Conservation (phyloP, 2,113 vertebrate species). For the Prunella fulvescens region DNA sequence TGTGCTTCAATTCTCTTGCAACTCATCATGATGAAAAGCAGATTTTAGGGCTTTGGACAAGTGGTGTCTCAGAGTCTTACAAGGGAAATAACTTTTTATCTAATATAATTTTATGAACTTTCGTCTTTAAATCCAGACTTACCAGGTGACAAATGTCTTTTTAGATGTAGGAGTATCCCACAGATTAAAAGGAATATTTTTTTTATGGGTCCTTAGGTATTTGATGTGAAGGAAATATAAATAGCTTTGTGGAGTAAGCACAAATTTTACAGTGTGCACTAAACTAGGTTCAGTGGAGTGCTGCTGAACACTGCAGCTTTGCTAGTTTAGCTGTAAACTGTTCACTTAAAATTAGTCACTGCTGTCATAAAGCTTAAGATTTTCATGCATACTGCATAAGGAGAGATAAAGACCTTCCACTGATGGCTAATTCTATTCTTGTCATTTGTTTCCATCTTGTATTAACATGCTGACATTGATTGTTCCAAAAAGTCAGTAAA, state of each 20-base stretch:
- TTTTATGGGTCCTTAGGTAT: background rate
- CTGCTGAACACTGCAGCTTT: background rate
- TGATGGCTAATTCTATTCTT: background rate
- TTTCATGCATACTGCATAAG: background rate
- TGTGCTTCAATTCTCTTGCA: background rate
- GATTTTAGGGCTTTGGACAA: background rate
- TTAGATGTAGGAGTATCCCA: background rate
- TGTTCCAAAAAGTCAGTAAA: background rate
- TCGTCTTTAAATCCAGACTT: background rate
- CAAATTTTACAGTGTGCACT: background rate
- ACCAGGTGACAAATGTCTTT: background rate
- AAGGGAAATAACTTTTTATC: background rate
- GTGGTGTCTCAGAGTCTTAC: background rate
- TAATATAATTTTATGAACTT: background rate
- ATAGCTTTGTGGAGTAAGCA: background rate
- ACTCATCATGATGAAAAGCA: background rate
- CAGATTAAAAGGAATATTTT: background rate
- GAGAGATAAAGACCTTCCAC: background rate
- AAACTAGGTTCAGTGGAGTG: background rate
- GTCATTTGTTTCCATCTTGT: background rate
- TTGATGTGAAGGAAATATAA: background rate
- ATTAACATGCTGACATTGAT: background rate
- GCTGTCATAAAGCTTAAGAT: background rate
- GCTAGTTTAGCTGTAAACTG: background rate
- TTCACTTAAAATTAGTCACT: background rate